Evolutionary conservation across 2,888 invertebrate species (phyloP), one percentile per base, ranked within the genome.

Genomic region (Iselma pallidipennis): DNA sequence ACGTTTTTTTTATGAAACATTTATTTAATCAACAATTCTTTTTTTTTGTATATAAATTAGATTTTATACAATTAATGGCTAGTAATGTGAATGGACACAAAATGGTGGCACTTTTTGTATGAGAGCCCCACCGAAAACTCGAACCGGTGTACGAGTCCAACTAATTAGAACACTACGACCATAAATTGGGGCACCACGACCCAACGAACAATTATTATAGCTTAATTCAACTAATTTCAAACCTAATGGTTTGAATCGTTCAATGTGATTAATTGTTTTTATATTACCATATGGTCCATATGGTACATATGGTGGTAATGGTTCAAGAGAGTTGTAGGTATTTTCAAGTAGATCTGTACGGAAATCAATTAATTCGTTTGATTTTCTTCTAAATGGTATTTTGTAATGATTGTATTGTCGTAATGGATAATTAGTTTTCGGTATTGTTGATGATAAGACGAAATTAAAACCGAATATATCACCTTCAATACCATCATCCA

Each of bases 391-490:
- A 48, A 12, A 37, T 19, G 12, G 21, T 25, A 45, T 55, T 10
- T 25, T 49, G 7, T 28, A 52, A 21, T 42, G 42, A 25, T 55
- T 26, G 49, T 57, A 45, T 25, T 57, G 54, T 14, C 65, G 55
- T 28, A 54, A 37, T 19, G 62, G 56, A 28, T 53, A 52, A 23
- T 59, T 52, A 45, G 14, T 28, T 21, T 49, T 10, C 19, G 33
- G 51, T 37, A 48, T 10, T 5, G 87, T 86, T 9, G 89, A 86
- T 1, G 82, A 77, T 45, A 89, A 74, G 31, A 89, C 83, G 78
- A 89, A 84, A 72, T 89, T 89, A 69, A 87, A 88, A 9, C 89
- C 89, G 72, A 86, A 86, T 66, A 89, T 83, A 76, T 88, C 86
- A 4, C 90, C 90, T 78, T 90, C 88, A 63, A 90, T 84, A 7